Conservation (phyloP, 2,888 invertebrate genomes). For the Protonemura montana region DNA sequence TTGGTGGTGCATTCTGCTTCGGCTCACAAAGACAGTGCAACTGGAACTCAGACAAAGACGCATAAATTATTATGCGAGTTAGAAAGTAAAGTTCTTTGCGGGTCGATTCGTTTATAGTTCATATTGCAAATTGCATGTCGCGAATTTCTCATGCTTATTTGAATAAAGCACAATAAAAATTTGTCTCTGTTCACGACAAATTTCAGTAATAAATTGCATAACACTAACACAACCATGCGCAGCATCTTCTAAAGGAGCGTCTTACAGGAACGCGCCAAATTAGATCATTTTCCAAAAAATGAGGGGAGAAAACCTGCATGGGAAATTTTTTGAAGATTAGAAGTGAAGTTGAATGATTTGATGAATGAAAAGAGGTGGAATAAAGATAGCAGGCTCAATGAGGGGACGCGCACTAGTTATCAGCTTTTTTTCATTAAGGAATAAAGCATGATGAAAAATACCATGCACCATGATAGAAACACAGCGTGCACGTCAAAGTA, state of each 20-base stretch:
- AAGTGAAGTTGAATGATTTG: slow-evolving; percentile 38
- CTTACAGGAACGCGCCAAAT: neutral
- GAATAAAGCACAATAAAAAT: too few relatives aligned
- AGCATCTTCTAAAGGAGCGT: neutral
- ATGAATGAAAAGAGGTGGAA: slow-evolving; percentile 35
- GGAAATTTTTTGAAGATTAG: slow-evolving; percentile 16
- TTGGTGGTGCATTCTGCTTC: neutral
- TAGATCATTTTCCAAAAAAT: neutral
- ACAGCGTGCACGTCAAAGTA: slow-evolving; percentile 30
- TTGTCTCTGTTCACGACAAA: too few relatives aligned
- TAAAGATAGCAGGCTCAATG: neutral
- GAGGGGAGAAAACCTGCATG: neutral
- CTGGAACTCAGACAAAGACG: too few relatives aligned
- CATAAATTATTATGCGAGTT: too few relatives aligned
- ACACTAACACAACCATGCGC: too few relatives aligned
- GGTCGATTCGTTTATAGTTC: too few relatives aligned
- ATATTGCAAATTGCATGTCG: too few relatives aligned
- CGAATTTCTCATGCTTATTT: too few relatives aligned
- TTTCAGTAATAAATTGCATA: too few relatives aligned
- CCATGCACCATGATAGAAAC: slow-evolving; percentile 17
- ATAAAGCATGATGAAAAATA: slow-evolving; percentile 36
- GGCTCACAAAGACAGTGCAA: neutral
- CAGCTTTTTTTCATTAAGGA: slow-evolving; percentile 47
- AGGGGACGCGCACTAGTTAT: slow-evolving; percentile 40
- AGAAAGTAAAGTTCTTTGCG: too few relatives aligned